Evolutionary conservation across 2,797 vertebrate genomes (phyloP).

Genomic region (Sebastes flavidus): DNA sequence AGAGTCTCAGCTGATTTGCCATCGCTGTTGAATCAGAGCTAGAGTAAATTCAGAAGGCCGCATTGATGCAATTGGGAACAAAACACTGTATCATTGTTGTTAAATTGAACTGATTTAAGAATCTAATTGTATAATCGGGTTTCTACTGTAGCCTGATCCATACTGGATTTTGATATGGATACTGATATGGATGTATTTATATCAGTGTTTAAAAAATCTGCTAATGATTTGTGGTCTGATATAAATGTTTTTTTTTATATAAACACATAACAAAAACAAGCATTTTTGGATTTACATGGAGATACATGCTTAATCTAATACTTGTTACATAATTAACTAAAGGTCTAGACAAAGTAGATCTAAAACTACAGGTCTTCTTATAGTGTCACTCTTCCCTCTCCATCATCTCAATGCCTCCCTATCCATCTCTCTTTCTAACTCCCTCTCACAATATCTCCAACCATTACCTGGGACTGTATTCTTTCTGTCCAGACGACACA

Average conservation of each 20-base stretch:
- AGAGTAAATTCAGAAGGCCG: background rate
- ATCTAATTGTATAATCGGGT: background rate
- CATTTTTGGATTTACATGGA: background rate
- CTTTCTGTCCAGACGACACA: constrained; percentile 43
- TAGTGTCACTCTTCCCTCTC: constrained; percentile 9
- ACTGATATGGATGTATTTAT: background rate
- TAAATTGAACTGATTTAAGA: background rate
- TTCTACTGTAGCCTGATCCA: background rate
- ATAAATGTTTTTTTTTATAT: too few relatives aligned
- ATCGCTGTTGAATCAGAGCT: background rate
- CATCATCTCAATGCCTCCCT: constrained; percentile 22
- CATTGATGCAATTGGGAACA: background rate
- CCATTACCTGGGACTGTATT: constrained; percentile 54
- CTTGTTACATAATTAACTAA: background rate
- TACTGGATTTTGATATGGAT: background rate
- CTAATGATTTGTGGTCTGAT: too few relatives aligned
- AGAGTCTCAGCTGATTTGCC: background rate
- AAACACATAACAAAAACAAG: background rate
- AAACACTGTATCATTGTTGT: background rate
- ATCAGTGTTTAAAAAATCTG: too few relatives aligned
- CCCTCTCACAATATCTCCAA: constrained; percentile 44
- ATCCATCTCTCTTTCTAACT: constrained; percentile 13
- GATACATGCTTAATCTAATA: background rate
- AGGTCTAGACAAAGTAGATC: background rate
- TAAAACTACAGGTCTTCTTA: background rate